Evolutionary conservation across 2,797 vertebrate species (phyloP).

Genomic region (Eulemur albifrons): DNA sequence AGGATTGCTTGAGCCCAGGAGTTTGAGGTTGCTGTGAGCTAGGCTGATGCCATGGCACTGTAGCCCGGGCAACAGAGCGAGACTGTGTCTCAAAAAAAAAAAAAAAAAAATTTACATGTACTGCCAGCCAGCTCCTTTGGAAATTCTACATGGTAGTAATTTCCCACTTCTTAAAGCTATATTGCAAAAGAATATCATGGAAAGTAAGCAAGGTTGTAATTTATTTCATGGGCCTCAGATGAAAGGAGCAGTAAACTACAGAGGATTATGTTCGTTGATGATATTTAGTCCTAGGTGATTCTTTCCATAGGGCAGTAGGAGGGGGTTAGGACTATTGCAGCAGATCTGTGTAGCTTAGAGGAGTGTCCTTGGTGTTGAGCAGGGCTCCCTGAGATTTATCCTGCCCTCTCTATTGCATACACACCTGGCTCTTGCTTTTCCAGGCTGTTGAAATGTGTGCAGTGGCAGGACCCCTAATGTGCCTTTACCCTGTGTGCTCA

Average conservation of each 20-base stretch:
- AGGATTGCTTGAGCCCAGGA: too few species aligned
- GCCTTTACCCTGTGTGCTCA: background rate
- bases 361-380: background rate
- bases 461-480: background rate
- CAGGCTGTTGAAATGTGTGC: background rate
- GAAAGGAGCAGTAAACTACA: background rate
- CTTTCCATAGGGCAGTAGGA: background rate
- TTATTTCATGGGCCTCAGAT: constrained; percentile 16
- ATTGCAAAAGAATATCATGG: constrained; percentile 19
- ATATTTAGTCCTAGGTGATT: constrained; percentile 17
- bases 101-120: background rate
- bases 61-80: too few species aligned
- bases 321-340: background rate
- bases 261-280: constrained; percentile 18
- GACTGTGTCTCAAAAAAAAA: too few species aligned
- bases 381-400: background rate
- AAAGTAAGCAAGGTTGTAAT: background rate
- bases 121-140: background rate
- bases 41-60: too few species aligned
- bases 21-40: too few species aligned
- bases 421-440: background rate
- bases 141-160: background rate
- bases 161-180: background rate
- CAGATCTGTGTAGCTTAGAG: background rate
- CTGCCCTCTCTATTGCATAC: background rate